Evolutionary conservation across 2,888 invertebrate genomes (phyloP), one percentile per base, ranked within the genome.

Genomic region (Polyommatus icarus): DNA sequence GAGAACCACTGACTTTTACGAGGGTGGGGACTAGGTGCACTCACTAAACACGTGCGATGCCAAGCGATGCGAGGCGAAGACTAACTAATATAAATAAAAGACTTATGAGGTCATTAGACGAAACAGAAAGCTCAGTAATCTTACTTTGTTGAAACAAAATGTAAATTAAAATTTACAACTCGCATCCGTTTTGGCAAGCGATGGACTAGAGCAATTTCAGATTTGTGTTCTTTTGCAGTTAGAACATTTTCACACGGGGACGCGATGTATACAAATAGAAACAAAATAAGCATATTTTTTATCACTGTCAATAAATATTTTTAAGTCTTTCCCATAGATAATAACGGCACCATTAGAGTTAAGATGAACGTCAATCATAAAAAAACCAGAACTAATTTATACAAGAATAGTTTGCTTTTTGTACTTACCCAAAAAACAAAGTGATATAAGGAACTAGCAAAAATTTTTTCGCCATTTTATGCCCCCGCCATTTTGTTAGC

Each of bases 401-500:
- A 5, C 15, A 20, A 67, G 24, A 67, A 29, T 29, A 67, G 29
- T 40, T 40, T 0, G 36, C 10, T 61, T 61, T 61, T 61, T 61
- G 24, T 4, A 20, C 5, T 3, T 61, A 24, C 15, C 15, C 15
- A 67, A 67, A 67, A 67, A 67, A 61, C 61, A 67, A 67, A 32
- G 29, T 67, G 24, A 61, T 24, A 10, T 61, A 29, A 4, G 29
- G 15, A 32, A 32, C 15, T 67, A 67, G 29, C 67, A 67, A 67
- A 67, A 61, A 61, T 24, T 15, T 18, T n/a, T 32, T 29, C 24
- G 24, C 29, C 67, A 18, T 18, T 32, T 67, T 75, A 80, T 82
- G 82, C 54, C 20, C 12, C 29, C 50, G 75, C 75, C 75, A 75
- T 76, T 80, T 79, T 80, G 76, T 79, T 76, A 61, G 20, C 67